Percentiles rank a stretch among this genome's conserved stretches.
phyloP scores from a whole-genome alignment of 2,888 invertebrate species.

The Bugula neritina region DNA sequence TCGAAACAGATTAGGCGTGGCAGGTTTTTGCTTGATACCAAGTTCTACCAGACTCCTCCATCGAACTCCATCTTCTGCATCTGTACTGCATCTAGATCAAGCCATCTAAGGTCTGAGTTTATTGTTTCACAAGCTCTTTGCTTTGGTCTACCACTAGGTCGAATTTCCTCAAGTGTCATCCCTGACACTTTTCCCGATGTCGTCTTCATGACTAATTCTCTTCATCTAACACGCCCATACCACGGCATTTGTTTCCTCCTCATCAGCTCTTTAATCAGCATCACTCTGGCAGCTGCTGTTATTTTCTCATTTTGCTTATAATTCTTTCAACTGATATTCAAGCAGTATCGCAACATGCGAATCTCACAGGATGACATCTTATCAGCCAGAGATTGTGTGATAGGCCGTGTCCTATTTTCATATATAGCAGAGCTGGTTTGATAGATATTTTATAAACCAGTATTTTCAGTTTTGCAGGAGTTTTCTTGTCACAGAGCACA shows the following conservation, averaged over 20 bases:
- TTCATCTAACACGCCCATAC: too few species aligned
- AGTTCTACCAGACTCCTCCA: not conserved
- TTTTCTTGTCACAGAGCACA: not conserved
- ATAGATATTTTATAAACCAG: not conserved
- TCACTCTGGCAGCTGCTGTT: not conserved
- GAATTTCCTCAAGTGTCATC: too few species aligned
- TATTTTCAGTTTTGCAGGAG: not conserved
- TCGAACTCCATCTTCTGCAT: not conserved
- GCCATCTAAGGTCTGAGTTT: not conserved
- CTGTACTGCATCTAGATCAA: not conserved
- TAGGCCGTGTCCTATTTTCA: too few species aligned
- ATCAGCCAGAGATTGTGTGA: too few species aligned
- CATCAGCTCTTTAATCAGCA: not conserved
- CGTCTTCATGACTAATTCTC: too few species aligned
- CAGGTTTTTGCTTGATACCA: not conserved
- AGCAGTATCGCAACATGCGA: not conserved
- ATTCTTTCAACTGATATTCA: not conserved
- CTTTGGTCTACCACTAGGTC: not conserved
- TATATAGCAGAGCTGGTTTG: not conserved
- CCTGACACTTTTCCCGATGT: too few species aligned
- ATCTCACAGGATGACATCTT: not conserved
- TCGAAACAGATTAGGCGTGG: too few species aligned
- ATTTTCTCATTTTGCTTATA: not conserved
- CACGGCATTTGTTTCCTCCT: too few species aligned
- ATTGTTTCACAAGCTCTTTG: not conserved